These are phyloP conservation scores for Oryzias curvinotus DNA, from an alignment of 2,113 vertebrate genomes.

Conservation along the genomic window DNA sequence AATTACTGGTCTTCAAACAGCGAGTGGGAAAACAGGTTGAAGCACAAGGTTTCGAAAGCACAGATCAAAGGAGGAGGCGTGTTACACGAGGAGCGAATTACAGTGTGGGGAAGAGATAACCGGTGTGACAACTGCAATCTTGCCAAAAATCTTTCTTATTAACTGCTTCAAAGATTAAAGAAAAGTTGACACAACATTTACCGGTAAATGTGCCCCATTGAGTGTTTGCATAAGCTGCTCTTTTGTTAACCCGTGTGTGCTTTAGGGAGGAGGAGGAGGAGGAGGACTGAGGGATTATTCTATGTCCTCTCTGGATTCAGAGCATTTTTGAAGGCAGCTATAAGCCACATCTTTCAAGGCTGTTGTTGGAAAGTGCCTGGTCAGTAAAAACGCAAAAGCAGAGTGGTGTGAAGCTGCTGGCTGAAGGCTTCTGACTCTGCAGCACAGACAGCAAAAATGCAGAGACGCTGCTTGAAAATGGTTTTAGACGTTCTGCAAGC, in stretches of 20 bases:
- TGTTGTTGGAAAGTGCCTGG: slow-evolving; percentile 49
- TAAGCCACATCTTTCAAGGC: slow-evolving; percentile 36
- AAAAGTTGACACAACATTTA: slow-evolving; percentile 36
- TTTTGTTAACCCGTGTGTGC: slow-evolving; percentile 19
- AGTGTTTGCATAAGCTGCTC: slow-evolving; percentile 28
- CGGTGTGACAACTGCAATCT: slow-evolving; percentile 39
- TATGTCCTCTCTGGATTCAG: slow-evolving; percentile 35
- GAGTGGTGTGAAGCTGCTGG: slow-evolving; percentile 27
- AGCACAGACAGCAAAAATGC: slow-evolving; percentile 44
- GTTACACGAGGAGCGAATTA: slow-evolving; percentile 44
- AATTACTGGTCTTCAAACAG: slow-evolving; percentile 9
- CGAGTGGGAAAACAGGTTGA: slow-evolving; percentile 45
- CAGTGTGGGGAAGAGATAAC: slow-evolving; percentile 46
- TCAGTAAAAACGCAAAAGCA: slow-evolving; percentile 51
- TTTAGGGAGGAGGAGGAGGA: slow-evolving; percentile 17
- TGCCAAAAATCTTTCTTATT: slow-evolving; percentile 47
- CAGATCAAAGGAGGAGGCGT: slow-evolving; percentile 57
- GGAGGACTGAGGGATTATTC: slow-evolving; percentile 26
- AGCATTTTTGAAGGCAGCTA: slow-evolving; percentile 23
- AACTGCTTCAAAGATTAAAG: slow-evolving; percentile 39
- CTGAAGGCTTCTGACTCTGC: slow-evolving; percentile 37
- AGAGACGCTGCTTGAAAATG: slow-evolving; percentile 45
- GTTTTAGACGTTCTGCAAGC: slow-evolving; percentile 61
- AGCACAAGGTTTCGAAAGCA: slow-evolving; percentile 27
- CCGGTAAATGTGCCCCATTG: slow-evolving; percentile 26